Conservation (phyloP, 2,888 invertebrate genomes). For the Mesoligia furuncula region DNA sequence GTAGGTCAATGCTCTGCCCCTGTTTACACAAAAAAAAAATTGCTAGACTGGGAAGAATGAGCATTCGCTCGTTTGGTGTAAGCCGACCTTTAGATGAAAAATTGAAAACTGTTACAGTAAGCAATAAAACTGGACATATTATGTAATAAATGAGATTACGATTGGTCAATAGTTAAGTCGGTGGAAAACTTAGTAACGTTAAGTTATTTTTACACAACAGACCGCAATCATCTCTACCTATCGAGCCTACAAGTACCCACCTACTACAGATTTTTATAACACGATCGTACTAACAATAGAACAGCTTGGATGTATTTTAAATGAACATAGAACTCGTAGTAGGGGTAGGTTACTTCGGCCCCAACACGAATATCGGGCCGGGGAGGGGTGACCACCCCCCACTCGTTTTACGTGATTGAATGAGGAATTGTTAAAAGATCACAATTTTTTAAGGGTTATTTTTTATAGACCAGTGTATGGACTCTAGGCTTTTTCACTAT, state of each 20-base stretch:
- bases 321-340: slow-evolving; percentile 72
- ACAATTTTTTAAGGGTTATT: slow-evolving; percentile 75
- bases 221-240: slow-evolving; percentile 20
- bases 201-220: slow-evolving; percentile 20
- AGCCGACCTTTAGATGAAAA: not conserved
- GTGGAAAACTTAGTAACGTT: not conserved
- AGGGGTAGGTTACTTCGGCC: slow-evolving; percentile 75
- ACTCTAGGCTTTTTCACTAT: slow-evolving; percentile 35
- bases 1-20: not conserved
- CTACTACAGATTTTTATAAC: slow-evolving; percentile 40
- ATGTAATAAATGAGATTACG: not conserved
- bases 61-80: not conserved
- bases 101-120: not conserved
- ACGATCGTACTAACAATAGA: slow-evolving; percentile 49
- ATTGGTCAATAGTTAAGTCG: not conserved
- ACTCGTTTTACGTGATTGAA: slow-evolving; percentile 86
- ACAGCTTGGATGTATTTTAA: slow-evolving; percentile 60
- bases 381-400: slow-evolving; percentile 74
- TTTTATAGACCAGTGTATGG: slow-evolving; percentile 64
- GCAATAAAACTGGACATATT: not conserved
- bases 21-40: not conserved
- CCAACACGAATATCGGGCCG: slow-evolving; percentile 77
- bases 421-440: slow-evolving; percentile 85
- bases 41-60: too few species aligned
- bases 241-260: slow-evolving; percentile 5